phyloP scores from a whole-genome alignment of 2,797 vertebrate species.

The Myotis pilosus region DNA sequence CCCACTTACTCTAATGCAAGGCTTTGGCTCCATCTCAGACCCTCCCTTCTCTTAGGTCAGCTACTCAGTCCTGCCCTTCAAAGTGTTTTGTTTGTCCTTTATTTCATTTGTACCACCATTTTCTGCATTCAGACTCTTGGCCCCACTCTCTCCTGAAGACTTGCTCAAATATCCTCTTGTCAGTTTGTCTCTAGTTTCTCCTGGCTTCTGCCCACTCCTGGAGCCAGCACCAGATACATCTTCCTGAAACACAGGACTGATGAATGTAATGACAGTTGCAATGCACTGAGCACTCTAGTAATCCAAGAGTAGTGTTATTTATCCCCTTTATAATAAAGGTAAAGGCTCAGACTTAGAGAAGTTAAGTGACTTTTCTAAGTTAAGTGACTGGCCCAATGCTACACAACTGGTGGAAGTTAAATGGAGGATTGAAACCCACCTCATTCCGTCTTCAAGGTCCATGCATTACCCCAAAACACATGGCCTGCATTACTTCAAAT shows the following conservation, averaged over 20 bases:
- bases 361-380: background rate
- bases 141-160: background rate
- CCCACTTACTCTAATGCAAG: background rate
- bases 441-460: background rate
- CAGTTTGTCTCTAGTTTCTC: background rate
- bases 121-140: background rate
- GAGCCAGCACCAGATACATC: too few species aligned
- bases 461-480: background rate
- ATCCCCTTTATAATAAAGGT: background rate
- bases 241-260: background rate
- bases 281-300: background rate
- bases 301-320: background rate
- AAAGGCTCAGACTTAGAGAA: background rate
- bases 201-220: background rate
- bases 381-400: background rate
- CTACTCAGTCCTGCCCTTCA: background rate
- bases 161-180: background rate
- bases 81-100: background rate
- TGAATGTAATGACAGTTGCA: background rate
- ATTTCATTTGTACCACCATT: background rate
- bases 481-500: background rate
- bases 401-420: background rate
- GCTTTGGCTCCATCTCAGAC: background rate
- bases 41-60: background rate
- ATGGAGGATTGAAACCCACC: background rate